Percentiles rank a stretch among this genome's conserved stretches.
Conservation (phyloP, 2,888 invertebrate genomes). For the Himalopsyche kuldschensis region DNA sequence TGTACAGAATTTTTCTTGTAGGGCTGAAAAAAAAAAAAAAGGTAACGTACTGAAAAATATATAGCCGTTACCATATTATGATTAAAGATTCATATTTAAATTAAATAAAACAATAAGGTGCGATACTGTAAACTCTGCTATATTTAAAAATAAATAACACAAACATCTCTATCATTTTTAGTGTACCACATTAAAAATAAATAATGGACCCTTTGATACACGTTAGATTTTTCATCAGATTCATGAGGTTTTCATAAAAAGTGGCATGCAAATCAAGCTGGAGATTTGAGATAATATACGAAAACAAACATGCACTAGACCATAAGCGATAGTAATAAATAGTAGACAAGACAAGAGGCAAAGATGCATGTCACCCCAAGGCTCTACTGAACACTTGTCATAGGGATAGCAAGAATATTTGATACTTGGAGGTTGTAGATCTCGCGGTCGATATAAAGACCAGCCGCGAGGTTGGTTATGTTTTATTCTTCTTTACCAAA, state of each 20-base stretch:
- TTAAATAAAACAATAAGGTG: too few relatives aligned
- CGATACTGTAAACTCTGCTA: too few relatives aligned
- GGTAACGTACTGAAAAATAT: too few relatives aligned
- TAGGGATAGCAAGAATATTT: constrained; percentile 37
- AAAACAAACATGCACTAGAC: constrained; percentile 19
- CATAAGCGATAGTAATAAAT: constrained; percentile 28
- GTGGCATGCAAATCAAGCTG: constrained; percentile 18
- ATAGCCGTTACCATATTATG: too few relatives aligned
- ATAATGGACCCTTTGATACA: too few relatives aligned
- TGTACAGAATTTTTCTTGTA: not conserved
- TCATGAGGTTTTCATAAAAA: not conserved
- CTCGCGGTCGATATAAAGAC: constrained; percentile 29
- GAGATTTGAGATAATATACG: constrained; percentile 6
- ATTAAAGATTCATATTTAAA: too few relatives aligned
- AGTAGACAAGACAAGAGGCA: constrained; percentile 24
- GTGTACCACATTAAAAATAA: too few relatives aligned
- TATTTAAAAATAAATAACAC: too few relatives aligned
- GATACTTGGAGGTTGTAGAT: constrained; percentile 40
- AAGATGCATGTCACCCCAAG: constrained; percentile 6
- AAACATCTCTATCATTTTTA: too few relatives aligned
- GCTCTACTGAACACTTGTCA: constrained; percentile 7
- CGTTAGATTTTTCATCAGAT: not conserved
- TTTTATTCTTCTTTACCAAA: constrained; percentile 38
- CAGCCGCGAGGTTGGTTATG: constrained; percentile 33
- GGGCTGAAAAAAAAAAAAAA: too few relatives aligned